These are phyloP conservation scores for Barnardius zonarius DNA, from an alignment of 2,113 vertebrate genomes.

Conservation along the genomic window DNA sequence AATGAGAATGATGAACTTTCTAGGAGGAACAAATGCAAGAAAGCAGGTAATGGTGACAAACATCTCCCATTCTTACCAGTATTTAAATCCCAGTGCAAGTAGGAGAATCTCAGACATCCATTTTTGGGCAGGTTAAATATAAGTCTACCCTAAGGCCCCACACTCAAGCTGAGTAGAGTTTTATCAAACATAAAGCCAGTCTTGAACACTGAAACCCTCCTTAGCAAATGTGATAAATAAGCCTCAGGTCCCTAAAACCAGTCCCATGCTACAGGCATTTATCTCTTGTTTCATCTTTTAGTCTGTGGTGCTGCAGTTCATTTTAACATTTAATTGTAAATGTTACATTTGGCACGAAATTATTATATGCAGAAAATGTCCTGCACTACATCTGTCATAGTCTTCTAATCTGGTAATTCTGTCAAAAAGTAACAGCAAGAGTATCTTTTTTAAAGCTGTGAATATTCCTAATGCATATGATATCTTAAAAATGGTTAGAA, in stretches of 20 bases:
- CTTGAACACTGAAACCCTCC: neutral
- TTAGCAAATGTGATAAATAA: neutral
- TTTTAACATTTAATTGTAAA: neutral
- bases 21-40: neutral
- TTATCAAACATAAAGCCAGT: neutral
- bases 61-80: neutral
- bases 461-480: neutral
- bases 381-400: neutral
- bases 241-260: neutral
- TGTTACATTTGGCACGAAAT: neutral
- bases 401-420: neutral
- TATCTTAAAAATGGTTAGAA: conserved; percentile 14
- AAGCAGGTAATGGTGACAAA: neutral
- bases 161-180: neutral
- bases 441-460: neutral
- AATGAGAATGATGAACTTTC: neutral
- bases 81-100: neutral
- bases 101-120: neutral
- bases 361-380: neutral
- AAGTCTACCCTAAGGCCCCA: neutral
- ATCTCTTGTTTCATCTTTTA: neutral
- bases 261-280: neutral
- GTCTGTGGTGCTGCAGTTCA: neutral
- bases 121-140: neutral
- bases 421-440: neutral